Base-by-base conservation (phyloP, 2,888 invertebrate genomes). In the Thymelicus acteon region DNA sequence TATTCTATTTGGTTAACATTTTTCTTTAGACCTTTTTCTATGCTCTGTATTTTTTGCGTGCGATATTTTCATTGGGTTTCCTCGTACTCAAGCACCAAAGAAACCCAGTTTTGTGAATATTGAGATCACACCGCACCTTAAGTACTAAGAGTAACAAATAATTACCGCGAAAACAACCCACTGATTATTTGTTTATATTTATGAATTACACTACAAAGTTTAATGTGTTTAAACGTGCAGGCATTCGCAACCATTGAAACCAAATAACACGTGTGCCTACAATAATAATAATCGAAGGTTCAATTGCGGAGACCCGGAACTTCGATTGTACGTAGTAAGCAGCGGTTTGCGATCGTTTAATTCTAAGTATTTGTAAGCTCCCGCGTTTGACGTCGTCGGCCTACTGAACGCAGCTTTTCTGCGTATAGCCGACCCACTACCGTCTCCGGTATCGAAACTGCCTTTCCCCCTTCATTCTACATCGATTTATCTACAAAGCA, bases 401-500 rank as follows among this genome's bases (percentile, higher is more conserved):
- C 54, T 54, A 54, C 54, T 54, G 54, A 54, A 24, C 54, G 12
- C 54, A 54, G 75, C 76, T 75, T 80, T 80, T 79, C 79, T 79
- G 79, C 79, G 77, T 79, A 74, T 71, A 72, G 66, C 74, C 74
- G 73, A 58, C 66, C 67, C 73, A 67, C 74, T 72, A 74, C 74
- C 76, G 74, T 74, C 75, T 63, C 67, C 72, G 74, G 69, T 47
- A 73, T 68, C 80, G 77, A 80, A 78, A 79, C 79, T 78, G 74
- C 77, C 78, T 77, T 78, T 79, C 81, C 78, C 77, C 77, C 79
- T 72, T 75, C 80, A 77, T 76, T 79, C 76, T 77, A 75, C 65
- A 72, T 44, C 63, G 47, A 58, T 44, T 57, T 63, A 63, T 24
- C 39, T 67, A 44, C 44, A 52, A 61, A 4, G 7, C 39, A 62